These are phyloP conservation scores for Tursiops truncatus DNA, from an alignment of 2,113 vertebrate genomes.

Conservation along the genomic window DNA sequence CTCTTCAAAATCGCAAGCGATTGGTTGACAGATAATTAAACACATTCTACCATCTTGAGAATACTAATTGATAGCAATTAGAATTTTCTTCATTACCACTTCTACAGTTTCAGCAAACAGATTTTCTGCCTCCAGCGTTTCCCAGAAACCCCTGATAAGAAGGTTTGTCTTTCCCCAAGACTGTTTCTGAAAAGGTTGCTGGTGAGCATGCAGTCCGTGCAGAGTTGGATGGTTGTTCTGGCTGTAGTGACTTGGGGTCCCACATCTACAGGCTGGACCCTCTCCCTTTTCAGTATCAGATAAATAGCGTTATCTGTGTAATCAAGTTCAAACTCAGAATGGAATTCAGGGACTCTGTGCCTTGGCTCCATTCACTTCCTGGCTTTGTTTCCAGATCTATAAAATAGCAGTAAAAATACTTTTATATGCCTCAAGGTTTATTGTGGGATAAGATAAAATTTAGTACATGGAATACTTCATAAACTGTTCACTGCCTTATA, in stretches of 20 bases:
- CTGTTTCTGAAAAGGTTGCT: not conserved
- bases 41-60: not conserved
- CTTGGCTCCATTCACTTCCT: not conserved
- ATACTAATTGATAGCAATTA: not conserved
- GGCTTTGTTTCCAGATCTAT: not conserved
- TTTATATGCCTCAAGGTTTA: not conserved
- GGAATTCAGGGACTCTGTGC: not conserved
- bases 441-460: not conserved
- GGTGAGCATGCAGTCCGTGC: not conserved
- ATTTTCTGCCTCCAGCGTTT: not conserved
- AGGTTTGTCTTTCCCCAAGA: not conserved
- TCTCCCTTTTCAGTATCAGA: not conserved
- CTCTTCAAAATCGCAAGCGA: not conserved
- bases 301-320: not conserved
- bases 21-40: not conserved
- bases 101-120: not conserved
- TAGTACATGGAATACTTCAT: not conserved
- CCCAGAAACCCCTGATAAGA: not conserved
- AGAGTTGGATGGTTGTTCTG: accelerated
- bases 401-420: not conserved
- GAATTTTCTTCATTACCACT: not conserved
- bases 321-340: not conserved
- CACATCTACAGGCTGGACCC: not conserved
- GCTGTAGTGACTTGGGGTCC: not conserved
- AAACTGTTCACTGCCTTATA: not conserved